phyloP scores from a whole-genome alignment of 2,888 invertebrate genomes.

The Yponomeuta plumbellus region DNA sequence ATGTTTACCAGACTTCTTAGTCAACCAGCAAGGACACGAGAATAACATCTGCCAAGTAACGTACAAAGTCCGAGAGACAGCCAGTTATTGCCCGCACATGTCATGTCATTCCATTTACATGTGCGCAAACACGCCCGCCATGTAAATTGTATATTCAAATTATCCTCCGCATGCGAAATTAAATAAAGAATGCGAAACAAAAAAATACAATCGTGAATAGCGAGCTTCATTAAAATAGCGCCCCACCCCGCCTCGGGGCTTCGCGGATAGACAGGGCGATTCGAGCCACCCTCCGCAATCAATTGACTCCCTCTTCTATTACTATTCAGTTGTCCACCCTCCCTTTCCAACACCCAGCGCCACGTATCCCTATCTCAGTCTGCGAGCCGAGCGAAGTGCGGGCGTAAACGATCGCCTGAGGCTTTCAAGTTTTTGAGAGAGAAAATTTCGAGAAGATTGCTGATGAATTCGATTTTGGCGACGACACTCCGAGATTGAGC shows the following conservation, averaged over 20 bases:
- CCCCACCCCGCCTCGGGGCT: slow-evolving; percentile 61
- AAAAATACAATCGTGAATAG: slow-evolving; percentile 38
- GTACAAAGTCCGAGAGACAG: not conserved
- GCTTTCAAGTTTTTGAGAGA: slow-evolving; percentile 51
- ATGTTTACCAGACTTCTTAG: slow-evolving; percentile 10
- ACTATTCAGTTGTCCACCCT: slow-evolving; percentile 30
- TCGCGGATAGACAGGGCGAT: slow-evolving; percentile 53
- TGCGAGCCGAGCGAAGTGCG: slow-evolving; percentile 34
- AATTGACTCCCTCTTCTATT: slow-evolving; percentile 64
- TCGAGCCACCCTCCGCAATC: slow-evolving; percentile 67
- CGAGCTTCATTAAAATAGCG: slow-evolving; percentile 48
- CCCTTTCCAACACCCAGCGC: slow-evolving; percentile 34
- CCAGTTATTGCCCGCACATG: not conserved
- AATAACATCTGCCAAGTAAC: not conserved
- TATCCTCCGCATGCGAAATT: slow-evolving; percentile 70
- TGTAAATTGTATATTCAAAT: slow-evolving; percentile 69
- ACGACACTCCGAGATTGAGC: slow-evolving; percentile 52
- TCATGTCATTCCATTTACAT: slow-evolving; percentile 7
- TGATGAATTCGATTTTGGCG: slow-evolving; percentile 50
- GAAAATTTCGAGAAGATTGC: slow-evolving; percentile 55
- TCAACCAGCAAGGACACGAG: not conserved
- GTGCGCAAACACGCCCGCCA: slow-evolving; percentile 54
- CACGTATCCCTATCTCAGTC: slow-evolving; percentile 35
- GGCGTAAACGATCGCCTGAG: slow-evolving; percentile 54
- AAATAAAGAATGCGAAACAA: slow-evolving; percentile 68